Evolutionary conservation across 2,888 invertebrate species (phyloP).

Genomic region (Protodeltote pygarga): DNA sequence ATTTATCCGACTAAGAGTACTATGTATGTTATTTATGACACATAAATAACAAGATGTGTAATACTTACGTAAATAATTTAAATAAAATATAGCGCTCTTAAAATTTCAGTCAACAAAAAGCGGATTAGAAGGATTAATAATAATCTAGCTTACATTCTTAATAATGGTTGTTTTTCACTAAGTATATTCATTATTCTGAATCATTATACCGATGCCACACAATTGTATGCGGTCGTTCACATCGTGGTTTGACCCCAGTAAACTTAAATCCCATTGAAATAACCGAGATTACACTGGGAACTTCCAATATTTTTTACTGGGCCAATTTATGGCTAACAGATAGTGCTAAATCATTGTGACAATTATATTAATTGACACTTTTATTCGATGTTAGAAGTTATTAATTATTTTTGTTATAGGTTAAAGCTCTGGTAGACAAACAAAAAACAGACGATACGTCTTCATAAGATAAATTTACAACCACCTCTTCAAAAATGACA

Average conservation of each 20-base stretch:
- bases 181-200: constrained; percentile 58
- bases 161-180: constrained; percentile 41
- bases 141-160: constrained; percentile 17
- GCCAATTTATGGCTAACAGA: constrained; percentile 7
- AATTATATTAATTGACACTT: neutral
- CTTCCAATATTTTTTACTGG: constrained; percentile 20
- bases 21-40: constrained; percentile 26
- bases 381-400: neutral
- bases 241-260: constrained; percentile 56
- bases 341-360: constrained; percentile 1
- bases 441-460: too few relatives aligned
- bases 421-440: too few relatives aligned
- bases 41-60: constrained; percentile 22
- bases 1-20: constrained; percentile 20
- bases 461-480: too few relatives aligned
- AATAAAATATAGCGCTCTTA: constrained; percentile 24
- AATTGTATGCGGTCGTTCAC: constrained; percentile 63
- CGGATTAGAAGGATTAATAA: constrained; percentile 20
- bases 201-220: constrained; percentile 59
- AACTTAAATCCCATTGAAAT: constrained; percentile 57
- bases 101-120: constrained; percentile 21
- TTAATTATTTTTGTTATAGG: neutral
- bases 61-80: constrained; percentile 26
- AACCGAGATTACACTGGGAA: constrained; percentile 33
- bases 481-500: too few relatives aligned